These are phyloP conservation scores for Acanthosepion esculentum DNA, from an alignment of 2,888 invertebrate species.

Conservation along the genomic window DNA sequence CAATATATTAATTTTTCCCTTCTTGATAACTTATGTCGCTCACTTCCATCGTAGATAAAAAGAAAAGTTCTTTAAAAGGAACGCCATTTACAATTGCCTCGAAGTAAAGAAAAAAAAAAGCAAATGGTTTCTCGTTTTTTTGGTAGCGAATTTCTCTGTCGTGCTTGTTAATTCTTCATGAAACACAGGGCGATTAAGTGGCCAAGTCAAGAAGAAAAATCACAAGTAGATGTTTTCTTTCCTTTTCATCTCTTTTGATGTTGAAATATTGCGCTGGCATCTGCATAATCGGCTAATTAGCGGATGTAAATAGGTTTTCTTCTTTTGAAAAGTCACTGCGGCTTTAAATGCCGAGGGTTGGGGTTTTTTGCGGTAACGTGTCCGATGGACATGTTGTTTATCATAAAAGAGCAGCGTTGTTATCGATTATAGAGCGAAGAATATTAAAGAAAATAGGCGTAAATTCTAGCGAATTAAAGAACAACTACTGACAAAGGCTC, in stretches of 20 bases:
- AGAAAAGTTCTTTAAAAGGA: neutral
- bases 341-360: too few species aligned
- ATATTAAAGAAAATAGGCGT: too few species aligned
- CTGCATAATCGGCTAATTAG: neutral
- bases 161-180: neutral
- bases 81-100: neutral
- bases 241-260: neutral
- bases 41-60: neutral
- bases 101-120: neutral
- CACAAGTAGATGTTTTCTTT: neutral
- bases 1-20: too few species aligned
- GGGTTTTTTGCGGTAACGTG: too few species aligned
- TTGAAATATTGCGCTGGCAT: neutral
- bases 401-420: neutral
- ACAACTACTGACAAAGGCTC: too few species aligned
- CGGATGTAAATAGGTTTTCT: neutral
- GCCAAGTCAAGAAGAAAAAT: neutral
- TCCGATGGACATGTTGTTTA: neutral
- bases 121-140: neutral
- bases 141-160: neutral
- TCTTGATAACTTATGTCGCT: too few species aligned
- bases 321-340: neutral
- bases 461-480: too few species aligned
- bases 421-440: too few species aligned
- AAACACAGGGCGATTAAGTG: too few species aligned